phyloP scores from a whole-genome alignment of 2,888 invertebrate species.

The Creontiades dilutus region DNA sequence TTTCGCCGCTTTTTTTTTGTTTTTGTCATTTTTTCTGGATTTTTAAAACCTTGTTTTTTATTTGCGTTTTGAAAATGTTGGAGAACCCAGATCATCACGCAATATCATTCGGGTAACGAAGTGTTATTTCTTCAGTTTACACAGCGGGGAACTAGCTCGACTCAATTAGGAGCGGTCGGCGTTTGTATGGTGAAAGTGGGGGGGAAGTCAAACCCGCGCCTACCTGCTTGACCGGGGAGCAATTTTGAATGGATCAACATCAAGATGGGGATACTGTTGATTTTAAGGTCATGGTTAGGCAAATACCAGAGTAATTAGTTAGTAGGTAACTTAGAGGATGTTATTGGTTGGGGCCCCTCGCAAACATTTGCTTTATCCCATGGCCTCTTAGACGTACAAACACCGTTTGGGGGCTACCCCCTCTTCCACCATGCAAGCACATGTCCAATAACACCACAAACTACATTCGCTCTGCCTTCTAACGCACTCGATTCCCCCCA shows the following conservation, averaged over 20 bases:
- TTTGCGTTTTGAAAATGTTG: neutral
- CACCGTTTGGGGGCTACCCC: slow-evolving; percentile 38
- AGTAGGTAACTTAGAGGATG: slow-evolving; percentile 70
- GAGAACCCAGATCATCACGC: neutral
- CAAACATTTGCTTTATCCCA: slow-evolving; percentile 70
- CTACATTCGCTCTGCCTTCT: slow-evolving; percentile 45
- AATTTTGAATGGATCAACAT: slow-evolving; percentile 71
- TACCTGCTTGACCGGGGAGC: slow-evolving; percentile 67
- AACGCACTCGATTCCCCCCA: slow-evolving; percentile 54
- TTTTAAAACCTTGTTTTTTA: neutral
- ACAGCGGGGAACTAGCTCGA: slow-evolving; percentile 41
- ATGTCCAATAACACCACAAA: slow-evolving; percentile 68
- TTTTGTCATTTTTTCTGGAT: neutral
- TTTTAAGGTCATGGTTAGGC: slow-evolving; percentile 71
- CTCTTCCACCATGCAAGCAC: slow-evolving; percentile 43
- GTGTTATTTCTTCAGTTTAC: slow-evolving; percentile 53
- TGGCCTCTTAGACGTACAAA: slow-evolving; percentile 71
- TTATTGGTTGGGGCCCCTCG: slow-evolving; percentile 65
- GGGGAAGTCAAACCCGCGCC: slow-evolving; percentile 56
- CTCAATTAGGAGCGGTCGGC: slow-evolving; percentile 57
- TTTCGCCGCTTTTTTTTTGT: neutral
- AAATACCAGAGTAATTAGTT: slow-evolving; percentile 69
- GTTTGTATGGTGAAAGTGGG: neutral
- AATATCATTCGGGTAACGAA: neutral
- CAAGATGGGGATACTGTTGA: slow-evolving; percentile 68